phyloP scores from a whole-genome alignment of 2,888 invertebrate species.

The Odontomyia ornata region DNA sequence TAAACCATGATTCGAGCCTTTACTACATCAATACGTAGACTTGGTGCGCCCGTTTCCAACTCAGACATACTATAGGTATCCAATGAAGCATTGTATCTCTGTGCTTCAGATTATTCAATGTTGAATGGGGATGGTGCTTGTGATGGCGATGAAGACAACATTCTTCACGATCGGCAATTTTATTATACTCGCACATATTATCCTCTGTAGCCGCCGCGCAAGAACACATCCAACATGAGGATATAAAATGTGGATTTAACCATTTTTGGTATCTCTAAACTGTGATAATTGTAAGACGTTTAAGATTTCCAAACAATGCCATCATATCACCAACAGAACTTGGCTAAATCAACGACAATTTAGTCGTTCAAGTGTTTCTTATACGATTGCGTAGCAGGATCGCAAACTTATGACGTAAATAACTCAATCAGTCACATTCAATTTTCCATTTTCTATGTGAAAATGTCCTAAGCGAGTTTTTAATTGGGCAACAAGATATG shows the following conservation, averaged over 20 bases:
- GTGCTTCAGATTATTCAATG: background rate
- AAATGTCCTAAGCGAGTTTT: conserved; percentile 32
- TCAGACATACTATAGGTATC: background rate
- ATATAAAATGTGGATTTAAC: conserved; percentile 42
- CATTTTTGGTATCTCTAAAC: conserved; percentile 45
- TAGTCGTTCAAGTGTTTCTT: background rate
- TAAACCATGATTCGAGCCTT: background rate
- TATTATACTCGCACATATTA: background rate
- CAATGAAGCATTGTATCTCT: background rate
- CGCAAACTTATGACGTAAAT: conserved; percentile 41
- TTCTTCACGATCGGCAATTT: conserved; percentile 17
- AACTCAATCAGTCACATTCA: conserved; percentile 49
- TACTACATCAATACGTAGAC: no score
- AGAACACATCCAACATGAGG: background rate
- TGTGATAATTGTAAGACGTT: conserved; percentile 41
- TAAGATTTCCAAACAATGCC: conserved; percentile 35
- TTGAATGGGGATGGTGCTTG: background rate
- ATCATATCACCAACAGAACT: conserved; percentile 21
- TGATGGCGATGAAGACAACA: conserved; percentile 31
- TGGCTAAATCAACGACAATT: conserved; percentile 6
- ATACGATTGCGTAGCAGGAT: background rate
- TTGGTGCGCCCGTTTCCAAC: background rate
- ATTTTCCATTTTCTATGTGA: conserved; percentile 41
- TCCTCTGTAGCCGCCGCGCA: background rate
- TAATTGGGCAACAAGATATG: conserved; percentile 41